Percentiles rank a stretch among this genome's conserved stretches.
phyloP scores from a whole-genome alignment of 2,888 invertebrate genomes.

The Ormyrus nitidulus region DNA sequence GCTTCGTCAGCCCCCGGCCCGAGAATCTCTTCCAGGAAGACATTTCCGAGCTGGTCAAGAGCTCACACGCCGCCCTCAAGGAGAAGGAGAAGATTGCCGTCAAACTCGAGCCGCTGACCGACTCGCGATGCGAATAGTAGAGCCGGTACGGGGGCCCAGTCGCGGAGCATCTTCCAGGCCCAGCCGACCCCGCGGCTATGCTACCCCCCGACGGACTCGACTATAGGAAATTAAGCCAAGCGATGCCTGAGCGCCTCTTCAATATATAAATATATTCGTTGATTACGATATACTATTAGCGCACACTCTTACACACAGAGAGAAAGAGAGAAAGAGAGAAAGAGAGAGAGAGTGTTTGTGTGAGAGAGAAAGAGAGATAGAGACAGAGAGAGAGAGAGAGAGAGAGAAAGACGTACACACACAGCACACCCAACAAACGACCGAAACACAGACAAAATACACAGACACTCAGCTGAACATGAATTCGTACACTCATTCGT shows the following conservation, averaged over 20 bases:
- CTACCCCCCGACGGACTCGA: constrained; percentile 50
- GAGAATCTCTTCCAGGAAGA: constrained; percentile 81
- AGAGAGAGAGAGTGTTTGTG: not conserved
- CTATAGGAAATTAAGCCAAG: constrained; percentile 48
- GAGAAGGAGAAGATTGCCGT: constrained; percentile 79
- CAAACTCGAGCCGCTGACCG: constrained; percentile 84
- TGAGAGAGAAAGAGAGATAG: not conserved
- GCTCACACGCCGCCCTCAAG: constrained; percentile 72
- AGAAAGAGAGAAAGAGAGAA: not conserved
- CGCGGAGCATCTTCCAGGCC: constrained; percentile 47
- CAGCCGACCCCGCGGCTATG: constrained; percentile 33
- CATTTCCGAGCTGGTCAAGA: constrained; percentile 81
- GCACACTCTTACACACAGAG: not conserved
- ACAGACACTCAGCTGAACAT: not conserved
- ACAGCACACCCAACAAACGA: not conserved
- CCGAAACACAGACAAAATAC: not conserved
- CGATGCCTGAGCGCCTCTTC: constrained; percentile 55
- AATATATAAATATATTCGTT: constrained; percentile 36
- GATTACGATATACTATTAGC: not conserved
- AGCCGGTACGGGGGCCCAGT: constrained; percentile 57
- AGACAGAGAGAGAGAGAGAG: not conserved
- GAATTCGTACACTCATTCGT: too few species aligned
- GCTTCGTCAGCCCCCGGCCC: constrained; percentile 80
- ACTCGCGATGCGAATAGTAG: constrained; percentile 80
- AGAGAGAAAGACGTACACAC: constrained; percentile 1